Evolutionary conservation across 1,140 invertebrate species (phyloP).

Genomic region (Thaumetopoea pityocampa): DNA sequence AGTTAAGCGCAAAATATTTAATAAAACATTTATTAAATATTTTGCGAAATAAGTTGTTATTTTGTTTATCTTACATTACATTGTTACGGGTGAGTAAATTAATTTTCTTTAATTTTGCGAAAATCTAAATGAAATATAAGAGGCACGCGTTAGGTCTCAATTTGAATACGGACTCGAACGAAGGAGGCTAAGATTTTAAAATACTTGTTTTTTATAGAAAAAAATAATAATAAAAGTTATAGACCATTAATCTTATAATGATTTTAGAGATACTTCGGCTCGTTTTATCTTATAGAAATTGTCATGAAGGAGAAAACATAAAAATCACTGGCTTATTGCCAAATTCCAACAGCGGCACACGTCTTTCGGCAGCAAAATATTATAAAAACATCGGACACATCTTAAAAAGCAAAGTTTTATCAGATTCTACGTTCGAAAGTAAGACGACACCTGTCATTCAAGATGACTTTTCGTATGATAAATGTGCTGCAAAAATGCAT

Average conservation of each 20-base stretch:
- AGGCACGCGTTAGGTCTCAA: conserved; percentile 20
- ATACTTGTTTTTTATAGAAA: not conserved
- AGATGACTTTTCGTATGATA: too few relatives aligned
- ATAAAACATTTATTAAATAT: too few relatives aligned
- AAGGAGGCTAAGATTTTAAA: conserved; percentile 6
- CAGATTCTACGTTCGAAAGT: conserved; percentile 6
- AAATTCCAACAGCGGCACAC: conserved; percentile 53
- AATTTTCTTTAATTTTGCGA: conserved; percentile 9
- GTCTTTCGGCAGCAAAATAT: conserved; percentile 63
- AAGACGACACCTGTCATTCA: conserved; percentile 6
- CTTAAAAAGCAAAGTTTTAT: conserved; percentile 16
- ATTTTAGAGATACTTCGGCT: conserved; percentile 30
- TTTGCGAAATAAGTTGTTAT: too few relatives aligned
- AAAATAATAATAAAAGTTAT: conserved; percentile 8
- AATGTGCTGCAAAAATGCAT: too few relatives aligned
- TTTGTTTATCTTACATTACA: not conserved
- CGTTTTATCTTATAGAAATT: conserved; percentile 50
- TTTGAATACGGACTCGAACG: conserved; percentile 11
- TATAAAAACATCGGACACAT: conserved; percentile 56
- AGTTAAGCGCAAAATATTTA: conserved; percentile 7
- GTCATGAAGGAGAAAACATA: conserved; percentile 56
- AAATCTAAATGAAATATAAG: conserved; percentile 16
- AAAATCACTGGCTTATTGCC: conserved; percentile 61
- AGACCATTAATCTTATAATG: conserved; percentile 10
- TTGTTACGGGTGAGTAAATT: conserved; percentile 11